A percentile compares a stretch with the other conserved stretches of the same genome.
Conservation (phyloP, 2,888 invertebrate genomes). For the Acrocyrtus sp. region DNA sequence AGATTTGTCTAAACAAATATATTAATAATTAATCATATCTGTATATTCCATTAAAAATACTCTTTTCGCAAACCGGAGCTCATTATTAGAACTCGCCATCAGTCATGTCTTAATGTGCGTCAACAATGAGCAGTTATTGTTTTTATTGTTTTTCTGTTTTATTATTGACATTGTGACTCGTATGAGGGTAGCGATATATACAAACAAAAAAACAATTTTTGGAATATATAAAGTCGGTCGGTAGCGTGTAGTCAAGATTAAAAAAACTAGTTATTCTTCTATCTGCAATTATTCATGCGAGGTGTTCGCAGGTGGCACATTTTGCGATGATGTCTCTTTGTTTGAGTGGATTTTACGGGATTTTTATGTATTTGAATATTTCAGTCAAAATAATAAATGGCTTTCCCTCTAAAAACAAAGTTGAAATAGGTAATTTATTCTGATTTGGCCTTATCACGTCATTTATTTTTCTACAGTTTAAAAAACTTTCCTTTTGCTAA, state of each 20-base stretch:
- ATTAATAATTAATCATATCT: background rate
- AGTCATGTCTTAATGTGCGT: background rate
- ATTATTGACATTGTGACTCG: background rate
- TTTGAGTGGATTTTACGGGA: background rate
- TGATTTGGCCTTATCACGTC: no score
- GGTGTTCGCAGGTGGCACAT: background rate
- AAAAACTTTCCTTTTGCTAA: no score
- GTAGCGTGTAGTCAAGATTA: background rate
- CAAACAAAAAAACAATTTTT: no score
- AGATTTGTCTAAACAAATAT: background rate
- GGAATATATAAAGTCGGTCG: no score
- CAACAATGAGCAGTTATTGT: background rate
- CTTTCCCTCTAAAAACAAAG: no score
- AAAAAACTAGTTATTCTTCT: background rate
- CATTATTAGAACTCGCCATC: background rate
- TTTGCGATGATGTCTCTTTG: background rate
- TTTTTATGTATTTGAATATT: no score
- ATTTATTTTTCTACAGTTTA: no score
- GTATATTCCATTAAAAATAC: no score
- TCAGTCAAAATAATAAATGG: no score
- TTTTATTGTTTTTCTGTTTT: background rate
- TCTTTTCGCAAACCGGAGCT: background rate
- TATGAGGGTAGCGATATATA: no score
- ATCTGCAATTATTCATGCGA: background rate
- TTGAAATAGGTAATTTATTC: no score